These are phyloP conservation scores for Engraulis encrasicolus DNA, from an alignment of 2,113 vertebrate species.

Conservation along the genomic window DNA sequence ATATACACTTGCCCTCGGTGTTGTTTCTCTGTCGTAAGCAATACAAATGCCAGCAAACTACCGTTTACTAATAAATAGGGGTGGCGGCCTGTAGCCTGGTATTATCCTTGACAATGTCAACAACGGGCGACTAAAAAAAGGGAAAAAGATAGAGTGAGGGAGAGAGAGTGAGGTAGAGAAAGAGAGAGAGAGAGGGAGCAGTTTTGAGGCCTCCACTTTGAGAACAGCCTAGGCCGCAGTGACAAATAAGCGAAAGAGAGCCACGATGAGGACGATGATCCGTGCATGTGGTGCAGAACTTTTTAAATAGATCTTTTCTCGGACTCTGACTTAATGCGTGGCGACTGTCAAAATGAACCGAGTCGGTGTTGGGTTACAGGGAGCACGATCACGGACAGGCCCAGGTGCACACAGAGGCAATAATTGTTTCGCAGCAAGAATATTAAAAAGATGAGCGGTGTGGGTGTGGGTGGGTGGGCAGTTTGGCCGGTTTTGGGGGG, in stretches of 20 bases:
- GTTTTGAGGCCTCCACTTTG: neutral
- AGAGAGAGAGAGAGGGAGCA: neutral
- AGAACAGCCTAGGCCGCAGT: neutral
- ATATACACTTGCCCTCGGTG: conserved; percentile 14
- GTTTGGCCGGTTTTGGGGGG: too few relatives aligned
- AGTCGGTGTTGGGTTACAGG: conserved; percentile 41
- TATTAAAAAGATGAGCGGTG: neutral
- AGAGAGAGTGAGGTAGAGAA: too few relatives aligned
- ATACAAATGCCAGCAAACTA: conserved; percentile 18
- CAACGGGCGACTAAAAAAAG: neutral
- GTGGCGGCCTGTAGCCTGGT: neutral
- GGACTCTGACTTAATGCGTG: conserved; percentile 36
- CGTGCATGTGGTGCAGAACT: neutral
- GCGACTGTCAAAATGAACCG: conserved; percentile 26
- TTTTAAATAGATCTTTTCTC: conserved; percentile 30
- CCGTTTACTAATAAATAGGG: conserved; percentile 2
- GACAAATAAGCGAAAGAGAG: neutral
- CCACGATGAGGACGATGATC: neutral
- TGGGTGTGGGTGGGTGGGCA: too few relatives aligned
- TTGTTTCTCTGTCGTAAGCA: conserved; percentile 9
- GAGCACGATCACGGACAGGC: conserved; percentile 19
- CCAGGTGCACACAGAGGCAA: conserved; percentile 9
- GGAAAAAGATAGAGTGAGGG: too few relatives aligned
- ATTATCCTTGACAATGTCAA: conserved; percentile 31
- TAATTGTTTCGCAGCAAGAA: conserved; percentile 31